phyloP scores from a whole-genome alignment of 2,888 invertebrate genomes.

The Cosmopolites sordidus region DNA sequence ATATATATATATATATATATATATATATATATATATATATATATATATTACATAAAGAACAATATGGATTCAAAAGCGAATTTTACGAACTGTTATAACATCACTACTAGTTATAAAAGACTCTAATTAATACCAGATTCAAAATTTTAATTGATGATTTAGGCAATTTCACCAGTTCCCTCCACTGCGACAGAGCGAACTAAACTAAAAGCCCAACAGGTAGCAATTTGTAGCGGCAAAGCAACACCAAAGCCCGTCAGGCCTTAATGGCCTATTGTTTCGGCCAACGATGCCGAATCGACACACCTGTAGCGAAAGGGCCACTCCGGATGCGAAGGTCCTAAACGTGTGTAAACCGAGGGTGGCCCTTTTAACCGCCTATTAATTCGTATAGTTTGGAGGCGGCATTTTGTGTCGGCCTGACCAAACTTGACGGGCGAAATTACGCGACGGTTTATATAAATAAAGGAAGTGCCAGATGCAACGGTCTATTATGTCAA shows the following conservation, averaged over 20 bases:
- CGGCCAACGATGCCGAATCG: not conserved
- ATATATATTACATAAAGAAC: too few relatives aligned
- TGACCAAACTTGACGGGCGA: too few relatives aligned
- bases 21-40: too few relatives aligned
- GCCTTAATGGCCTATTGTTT: constrained; percentile 4
- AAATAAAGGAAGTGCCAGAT: not conserved
- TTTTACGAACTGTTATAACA: too few relatives aligned
- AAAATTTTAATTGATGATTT: too few relatives aligned
- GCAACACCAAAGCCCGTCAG: not conserved
- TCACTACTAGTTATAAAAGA: too few relatives aligned
- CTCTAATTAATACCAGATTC: too few relatives aligned
- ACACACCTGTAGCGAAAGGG: constrained; percentile 1
- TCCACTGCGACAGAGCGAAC: not conserved
- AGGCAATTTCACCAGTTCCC: too few relatives aligned
- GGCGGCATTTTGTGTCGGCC: too few relatives aligned
- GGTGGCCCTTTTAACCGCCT: not conserved
- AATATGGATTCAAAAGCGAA: too few relatives aligned
- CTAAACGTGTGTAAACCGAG: not conserved
- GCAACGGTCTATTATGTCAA: not conserved
- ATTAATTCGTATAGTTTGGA: constrained; percentile 1
- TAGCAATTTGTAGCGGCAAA: constrained; percentile 4
- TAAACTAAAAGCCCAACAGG: constrained; percentile 1
- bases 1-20: too few relatives aligned
- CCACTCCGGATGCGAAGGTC: not conserved
- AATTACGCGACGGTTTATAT: not conserved